Base-by-base conservation (phyloP, 2,888 invertebrate genomes). In the Platypus cylindrus region DNA sequence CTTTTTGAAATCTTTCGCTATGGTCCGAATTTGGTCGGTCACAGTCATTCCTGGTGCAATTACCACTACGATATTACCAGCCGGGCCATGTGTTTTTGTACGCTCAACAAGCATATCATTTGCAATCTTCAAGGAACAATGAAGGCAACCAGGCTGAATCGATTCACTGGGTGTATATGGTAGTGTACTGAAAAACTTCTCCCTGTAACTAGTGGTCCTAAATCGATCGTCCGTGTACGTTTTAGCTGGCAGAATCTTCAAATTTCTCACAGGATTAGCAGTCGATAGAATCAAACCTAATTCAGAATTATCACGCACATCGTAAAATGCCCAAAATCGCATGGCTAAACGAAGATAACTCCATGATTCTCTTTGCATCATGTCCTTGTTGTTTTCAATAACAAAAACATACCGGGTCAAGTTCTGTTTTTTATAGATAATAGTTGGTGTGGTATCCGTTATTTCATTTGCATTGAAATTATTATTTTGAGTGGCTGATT, bases 351-450 rank as follows among this genome's bases (percentile, higher is more conserved):
- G 58, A 32, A 74, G 55, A 49, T 70, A 72, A 35, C 62, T 67
- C 71, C 73, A 74, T 2, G 71, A 70, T 51, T 73, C 71, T 45
- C 71, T 58, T 17, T 67, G 55, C 40, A 66, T 53, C 65, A 71
- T 70, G 41, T 71, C 69, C 46, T 67, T 67, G 12, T 70, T 69
- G 44, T 71, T 70, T 50, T 73, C 73, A 23, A 73, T 62, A 2
- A 73, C 61, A 24, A 73, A 59, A 3, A 73, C 67, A 47, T 68
- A 71, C 35, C 71, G 58, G 1, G 73, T 71, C 16, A 64, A 48
- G 17, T 59, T 59, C 37, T 69, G 64, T 41, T 66, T 64, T 41
- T 68, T 67, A 54, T 70, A 70, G 3, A 57, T 49, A 36, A 72
- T 64, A 29, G 55, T 56, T 4, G 70, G 68, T 0, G 59, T 59